These are phyloP conservation scores for Volucella inanis DNA, from an alignment of 2,888 invertebrate species.

Conservation along the genomic window DNA sequence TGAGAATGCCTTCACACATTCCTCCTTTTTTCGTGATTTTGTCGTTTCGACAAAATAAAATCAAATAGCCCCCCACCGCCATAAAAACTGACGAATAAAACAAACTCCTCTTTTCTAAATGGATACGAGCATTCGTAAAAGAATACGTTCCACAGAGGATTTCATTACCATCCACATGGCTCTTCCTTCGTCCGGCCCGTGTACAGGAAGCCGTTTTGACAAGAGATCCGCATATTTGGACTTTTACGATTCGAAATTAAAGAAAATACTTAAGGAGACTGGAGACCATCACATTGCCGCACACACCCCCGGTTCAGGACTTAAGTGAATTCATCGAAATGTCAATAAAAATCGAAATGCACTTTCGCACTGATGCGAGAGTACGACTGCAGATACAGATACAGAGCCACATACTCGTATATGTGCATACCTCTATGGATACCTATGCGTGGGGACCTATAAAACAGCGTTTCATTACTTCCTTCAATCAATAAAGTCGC, in stretches of 20 bases:
- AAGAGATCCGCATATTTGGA: conserved; percentile 71
- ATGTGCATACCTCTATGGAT: background rate
- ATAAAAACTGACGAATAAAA: conserved; percentile 67
- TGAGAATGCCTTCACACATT: conserved; percentile 10
- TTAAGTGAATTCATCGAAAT: conserved; percentile 63
- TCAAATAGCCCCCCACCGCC: conserved; percentile 42
- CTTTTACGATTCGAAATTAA: conserved; percentile 71
- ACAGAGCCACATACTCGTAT: background rate
- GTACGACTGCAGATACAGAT: background rate
- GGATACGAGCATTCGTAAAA: conserved; percentile 10
- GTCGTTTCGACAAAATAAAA: conserved; percentile 39
- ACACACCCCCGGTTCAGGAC: background rate
- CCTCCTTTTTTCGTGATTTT: too few species aligned
- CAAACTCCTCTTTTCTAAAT: conserved; percentile 42
- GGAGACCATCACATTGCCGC: conserved; percentile 13
- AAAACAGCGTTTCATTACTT: conserved; percentile 70
- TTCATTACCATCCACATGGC: background rate
- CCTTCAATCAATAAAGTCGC: conserved; percentile 69
- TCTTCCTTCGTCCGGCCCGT: background rate
- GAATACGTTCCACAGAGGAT: conserved; percentile 15
- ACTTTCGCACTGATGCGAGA: conserved; percentile 50
- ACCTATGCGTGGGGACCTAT: conserved; percentile 29
- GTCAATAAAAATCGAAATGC: conserved; percentile 64
- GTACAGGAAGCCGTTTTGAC: conserved; percentile 67
- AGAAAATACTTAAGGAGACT: conserved; percentile 71